Conservation (phyloP, 2,113 vertebrate genomes). For the Bostrychus sinensis region DNA sequence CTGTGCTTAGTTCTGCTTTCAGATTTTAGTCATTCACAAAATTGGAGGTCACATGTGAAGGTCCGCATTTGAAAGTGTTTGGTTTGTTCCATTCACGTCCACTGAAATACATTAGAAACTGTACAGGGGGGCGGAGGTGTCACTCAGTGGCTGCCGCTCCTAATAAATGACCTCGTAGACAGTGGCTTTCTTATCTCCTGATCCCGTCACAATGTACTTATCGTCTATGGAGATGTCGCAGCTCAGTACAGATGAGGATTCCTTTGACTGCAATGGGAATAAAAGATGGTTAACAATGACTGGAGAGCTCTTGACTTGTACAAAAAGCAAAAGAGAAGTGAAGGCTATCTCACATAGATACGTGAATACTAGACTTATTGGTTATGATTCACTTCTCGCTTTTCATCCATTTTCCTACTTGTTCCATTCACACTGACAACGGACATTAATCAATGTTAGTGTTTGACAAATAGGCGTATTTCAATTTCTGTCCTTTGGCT, state of each 20-base stretch:
- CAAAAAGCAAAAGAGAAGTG: background rate
- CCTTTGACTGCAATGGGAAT: conserved; percentile 86
- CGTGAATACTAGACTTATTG: background rate
- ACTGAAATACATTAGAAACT: conserved; percentile 47
- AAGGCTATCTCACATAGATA: background rate
- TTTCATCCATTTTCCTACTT: background rate
- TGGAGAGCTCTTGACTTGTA: background rate
- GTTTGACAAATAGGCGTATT: background rate
- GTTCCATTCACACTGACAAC: background rate
- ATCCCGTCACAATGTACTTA: conserved; percentile 97
- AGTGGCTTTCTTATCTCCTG: conserved; percentile 97
- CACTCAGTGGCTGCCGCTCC: conserved; percentile 7
- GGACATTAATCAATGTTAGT: background rate
- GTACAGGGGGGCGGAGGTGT: conserved; percentile 35
- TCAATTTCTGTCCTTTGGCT: background rate
- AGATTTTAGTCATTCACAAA: conserved; percentile 19
- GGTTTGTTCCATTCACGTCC: conserved; percentile 39
- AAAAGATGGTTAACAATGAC: conserved; percentile 13
- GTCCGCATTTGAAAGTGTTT: conserved; percentile 34
- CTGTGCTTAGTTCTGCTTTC: conserved; percentile 60
- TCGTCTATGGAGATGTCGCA: conserved; percentile 97
- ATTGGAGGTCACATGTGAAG: conserved; percentile 30
- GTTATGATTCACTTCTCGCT: background rate
- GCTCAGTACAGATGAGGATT: conserved; percentile 95
- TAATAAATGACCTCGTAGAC: conserved; percentile 98